phyloP scores from a whole-genome alignment of 1,140 invertebrate genomes.

The Ladona fulva region DNA sequence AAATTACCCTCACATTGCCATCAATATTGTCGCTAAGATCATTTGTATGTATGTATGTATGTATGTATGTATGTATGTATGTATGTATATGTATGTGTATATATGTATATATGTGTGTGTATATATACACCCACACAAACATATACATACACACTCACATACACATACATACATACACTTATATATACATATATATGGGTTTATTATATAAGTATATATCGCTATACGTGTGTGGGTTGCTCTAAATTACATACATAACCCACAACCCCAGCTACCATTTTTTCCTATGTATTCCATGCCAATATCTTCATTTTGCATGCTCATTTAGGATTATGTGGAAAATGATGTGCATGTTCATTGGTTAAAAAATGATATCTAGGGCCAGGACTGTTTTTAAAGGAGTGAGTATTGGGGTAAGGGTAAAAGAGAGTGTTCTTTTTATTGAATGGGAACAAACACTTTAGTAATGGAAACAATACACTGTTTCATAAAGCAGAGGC shows the following conservation, averaged over 20 bases:
- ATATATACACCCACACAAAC: not conserved
- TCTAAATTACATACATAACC: not conserved
- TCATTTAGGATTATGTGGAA: not conserved
- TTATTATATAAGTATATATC: not conserved
- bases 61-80: not conserved
- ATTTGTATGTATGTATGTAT: no score
- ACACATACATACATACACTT: not conserved
- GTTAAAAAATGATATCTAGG: not conserved
- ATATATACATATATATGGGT: not conserved
- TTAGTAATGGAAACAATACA: constrained; percentile 10
- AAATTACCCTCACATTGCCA: no score
- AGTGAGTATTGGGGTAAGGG: not conserved
- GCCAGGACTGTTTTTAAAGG: not conserved
- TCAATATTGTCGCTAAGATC: no score
- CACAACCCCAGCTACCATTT: not conserved
- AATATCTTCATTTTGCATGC: not conserved
- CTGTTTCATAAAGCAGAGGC: constrained; percentile 8
- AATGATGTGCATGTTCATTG: not conserved
- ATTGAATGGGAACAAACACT: constrained; percentile 6
- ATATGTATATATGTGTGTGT: not conserved
- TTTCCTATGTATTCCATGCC: constrained; percentile 5
- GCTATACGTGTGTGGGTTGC: not conserved
- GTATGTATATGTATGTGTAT: not conserved
- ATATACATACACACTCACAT: not conserved
- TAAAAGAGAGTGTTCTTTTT: not conserved